phyloP scores from a whole-genome alignment of 1,140 invertebrate genomes.

The Euura lappo region DNA sequence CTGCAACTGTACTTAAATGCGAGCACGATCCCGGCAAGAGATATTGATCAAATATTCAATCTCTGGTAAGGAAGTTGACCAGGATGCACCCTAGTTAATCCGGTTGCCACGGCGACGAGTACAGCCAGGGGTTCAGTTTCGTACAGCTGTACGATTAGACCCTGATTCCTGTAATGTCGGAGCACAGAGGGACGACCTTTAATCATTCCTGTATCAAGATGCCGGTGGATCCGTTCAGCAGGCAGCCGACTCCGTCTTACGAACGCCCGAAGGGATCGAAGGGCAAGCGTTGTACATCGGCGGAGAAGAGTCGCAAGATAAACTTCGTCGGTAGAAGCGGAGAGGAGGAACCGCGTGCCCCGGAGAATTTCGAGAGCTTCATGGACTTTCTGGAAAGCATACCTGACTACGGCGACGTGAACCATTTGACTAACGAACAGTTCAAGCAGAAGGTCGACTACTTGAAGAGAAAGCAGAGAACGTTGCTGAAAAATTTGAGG shows the following conservation, averaged over 20 bases:
- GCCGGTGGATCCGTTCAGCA: constrained; percentile 68
- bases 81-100: no score
- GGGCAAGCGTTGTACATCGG: constrained; percentile 40
- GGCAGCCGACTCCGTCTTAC: constrained; percentile 68
- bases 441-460: constrained; percentile 70
- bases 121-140: no score
- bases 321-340: constrained; percentile 28
- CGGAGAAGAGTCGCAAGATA: constrained; percentile 27
- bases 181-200: constrained; percentile 52
- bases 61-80: no score
- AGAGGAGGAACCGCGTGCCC: constrained; percentile 26
- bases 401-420: constrained; percentile 72
- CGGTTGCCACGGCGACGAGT: no score
- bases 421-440: constrained; percentile 71
- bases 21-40: no score
- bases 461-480: constrained; percentile 68
- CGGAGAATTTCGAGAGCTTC: constrained; percentile 59
- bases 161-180: constrained; percentile 37
- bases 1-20: no score
- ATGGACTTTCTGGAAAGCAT: constrained; percentile 72
- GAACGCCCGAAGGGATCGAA: constrained; percentile 60
- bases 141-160: no score
- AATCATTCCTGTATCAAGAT: constrained; percentile 69
- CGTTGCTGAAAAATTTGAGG: constrained; percentile 62
- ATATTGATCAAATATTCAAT: no score